These are phyloP conservation scores for Hypanus sabinus DNA, from an alignment of 2,113 vertebrate species.

Conservation along the genomic window DNA sequence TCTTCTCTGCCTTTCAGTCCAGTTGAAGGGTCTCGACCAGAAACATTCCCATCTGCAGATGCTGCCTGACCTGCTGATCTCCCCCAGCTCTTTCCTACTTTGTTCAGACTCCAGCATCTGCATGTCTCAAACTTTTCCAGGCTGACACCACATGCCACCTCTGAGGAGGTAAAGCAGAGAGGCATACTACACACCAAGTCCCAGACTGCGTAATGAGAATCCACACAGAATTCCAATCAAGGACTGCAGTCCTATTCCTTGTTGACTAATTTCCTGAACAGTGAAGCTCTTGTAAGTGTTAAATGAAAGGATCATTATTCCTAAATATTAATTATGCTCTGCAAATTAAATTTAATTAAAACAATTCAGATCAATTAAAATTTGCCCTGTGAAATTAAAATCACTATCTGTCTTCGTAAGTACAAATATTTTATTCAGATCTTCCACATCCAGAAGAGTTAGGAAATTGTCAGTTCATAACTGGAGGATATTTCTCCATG, in stretches of 20 bases:
- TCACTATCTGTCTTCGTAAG: not conserved
- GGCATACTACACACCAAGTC: not conserved
- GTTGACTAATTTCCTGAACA: not conserved
- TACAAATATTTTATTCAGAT: conserved; percentile 27
- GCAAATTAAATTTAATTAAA: conserved; percentile 34
- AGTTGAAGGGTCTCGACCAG: too few species aligned
- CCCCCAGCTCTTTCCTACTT: too few species aligned
- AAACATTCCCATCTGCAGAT: too few species aligned
- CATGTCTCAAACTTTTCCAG: too few species aligned
- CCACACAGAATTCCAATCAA: not conserved
- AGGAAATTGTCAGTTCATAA: not conserved
- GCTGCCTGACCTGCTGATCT: too few species aligned
- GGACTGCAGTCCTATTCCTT: not conserved
- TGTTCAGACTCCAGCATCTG: too few species aligned
- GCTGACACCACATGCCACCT: too few species aligned
- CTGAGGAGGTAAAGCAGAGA: not conserved
- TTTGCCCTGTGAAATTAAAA: conserved; percentile 5
- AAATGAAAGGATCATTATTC: conserved; percentile 20
- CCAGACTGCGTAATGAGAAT: not conserved
- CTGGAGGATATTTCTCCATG: not conserved
- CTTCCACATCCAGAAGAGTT: not conserved
- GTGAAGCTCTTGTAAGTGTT: not conserved
- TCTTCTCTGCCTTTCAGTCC: too few species aligned
- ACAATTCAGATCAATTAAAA: conserved; percentile 33
- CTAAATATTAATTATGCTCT: conserved; percentile 32